Evolutionary conservation across 1,140 invertebrate genomes (phyloP), one percentile per base, ranked within the genome.

Genomic region (Sycobia sp.): DNA sequence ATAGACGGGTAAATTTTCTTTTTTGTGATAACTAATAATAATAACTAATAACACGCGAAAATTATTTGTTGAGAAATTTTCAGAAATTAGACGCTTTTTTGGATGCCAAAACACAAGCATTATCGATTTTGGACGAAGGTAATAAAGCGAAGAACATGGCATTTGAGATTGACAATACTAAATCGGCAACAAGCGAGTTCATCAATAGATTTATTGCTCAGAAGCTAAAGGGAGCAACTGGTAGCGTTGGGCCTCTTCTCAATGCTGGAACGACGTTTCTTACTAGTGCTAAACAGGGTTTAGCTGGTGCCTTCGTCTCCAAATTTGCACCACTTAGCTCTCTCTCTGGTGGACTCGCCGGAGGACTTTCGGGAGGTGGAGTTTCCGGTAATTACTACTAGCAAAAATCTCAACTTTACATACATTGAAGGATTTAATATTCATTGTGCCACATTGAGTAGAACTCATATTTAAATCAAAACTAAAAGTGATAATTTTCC

Each of bases 31-130:
- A n/a, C n/a, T n/a, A n/a, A n/a, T n/a, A n/a, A n/a, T n/a, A n/a
- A n/a, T n/a, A n/a, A n/a, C n/a, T n/a, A n/a, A n/a, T n/a, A n/a
- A n/a, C n/a, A n/a, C n/a, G n/a, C n/a, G n/a, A n/a, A n/a, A n/a
- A n/a, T n/a, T n/a, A n/a, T n/a, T n/a, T n/a, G n/a, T n/a, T n/a
- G n/a, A n/a, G n/a, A n/a, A n/a, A n/a, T n/a, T 70, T 76, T 14
- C 71, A 91, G 90, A 91, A 91, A 87, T 84, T 91, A 78, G 90
- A 91, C 76, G 86, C 87, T 27, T 84, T 91, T 73, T 80, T 91
- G 72, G 90, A 91, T 61, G 85, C 89, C 4, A 91, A 91, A 75
- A 91, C 89, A 1, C 84, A 84, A 14, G 84, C 89, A 36, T 82
- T 91, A 34, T 75, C 84, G 43, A 84, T 85, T 23, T 73, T 91